Percentiles rank a stretch among this genome's conserved stretches.
These are phyloP conservation scores for Ferdinandea cuprea DNA, from an alignment of 2,888 invertebrate species.

Conservation along the genomic window DNA sequence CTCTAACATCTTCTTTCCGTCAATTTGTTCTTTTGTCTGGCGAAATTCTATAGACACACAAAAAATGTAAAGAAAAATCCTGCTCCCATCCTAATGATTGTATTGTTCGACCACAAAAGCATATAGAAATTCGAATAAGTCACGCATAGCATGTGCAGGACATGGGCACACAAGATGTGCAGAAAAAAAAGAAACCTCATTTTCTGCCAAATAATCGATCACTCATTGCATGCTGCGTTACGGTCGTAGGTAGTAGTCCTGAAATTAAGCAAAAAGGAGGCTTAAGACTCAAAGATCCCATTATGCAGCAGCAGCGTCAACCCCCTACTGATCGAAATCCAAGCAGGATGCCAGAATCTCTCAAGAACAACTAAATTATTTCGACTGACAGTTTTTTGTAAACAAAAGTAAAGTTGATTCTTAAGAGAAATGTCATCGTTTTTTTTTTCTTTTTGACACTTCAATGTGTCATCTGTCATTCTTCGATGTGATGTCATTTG, in stretches of 20 bases:
- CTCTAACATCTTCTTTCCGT: constrained; percentile 63
- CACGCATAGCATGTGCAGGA: constrained; percentile 45
- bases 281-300: background rate
- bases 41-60: constrained; percentile 2
- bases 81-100: constrained; percentile 56
- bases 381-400: constrained; percentile 12
- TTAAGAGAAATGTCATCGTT: constrained; percentile 31
- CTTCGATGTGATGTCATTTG: constrained; percentile 49
- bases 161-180: background rate
- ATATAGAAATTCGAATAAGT: constrained; percentile 48
- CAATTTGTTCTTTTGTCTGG: constrained; percentile 59
- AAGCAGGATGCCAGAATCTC: constrained; percentile 18
- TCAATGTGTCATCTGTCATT: constrained; percentile 42
- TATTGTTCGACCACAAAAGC: constrained; percentile 59
- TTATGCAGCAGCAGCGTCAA: too few relatives aligned
- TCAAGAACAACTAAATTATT: constrained; percentile 14
- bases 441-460: constrained; percentile 34
- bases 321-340: constrained; percentile 2
- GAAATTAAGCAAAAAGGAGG: background rate
- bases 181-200: constrained; percentile 15
- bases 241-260: constrained; percentile 4
- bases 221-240: constrained; percentile 56
- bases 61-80: constrained; percentile 6
- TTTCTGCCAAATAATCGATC: constrained; percentile 67
- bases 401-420: constrained; percentile 5